These are phyloP conservation scores for Cladorhizidae sp. DNA, from an alignment of 37 sponge, comb jelly and placozoan genomes.

Conservation along the genomic window DNA sequence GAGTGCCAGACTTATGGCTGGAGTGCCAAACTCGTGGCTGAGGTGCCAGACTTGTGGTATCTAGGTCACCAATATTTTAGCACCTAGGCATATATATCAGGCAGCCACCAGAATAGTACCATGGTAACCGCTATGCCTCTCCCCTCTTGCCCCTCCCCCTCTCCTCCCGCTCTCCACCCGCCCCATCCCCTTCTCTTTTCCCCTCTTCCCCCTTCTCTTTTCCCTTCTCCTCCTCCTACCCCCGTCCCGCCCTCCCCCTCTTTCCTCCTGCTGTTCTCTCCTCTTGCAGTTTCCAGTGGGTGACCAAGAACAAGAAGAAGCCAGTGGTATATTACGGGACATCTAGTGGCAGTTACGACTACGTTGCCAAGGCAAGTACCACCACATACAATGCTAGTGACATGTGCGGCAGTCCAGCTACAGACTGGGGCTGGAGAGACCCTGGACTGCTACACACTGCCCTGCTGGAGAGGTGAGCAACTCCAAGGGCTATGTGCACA, in stretches of 20 bases:
- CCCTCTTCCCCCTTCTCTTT: no score
- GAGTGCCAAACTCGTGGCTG: no score
- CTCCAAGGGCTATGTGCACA: not conserved
- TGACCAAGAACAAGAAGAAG: conserved; percentile 35
- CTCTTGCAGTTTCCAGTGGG: conserved; percentile 62
- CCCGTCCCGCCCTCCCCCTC: not conserved
- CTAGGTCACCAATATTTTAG: no score
- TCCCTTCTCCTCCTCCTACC: not conserved
- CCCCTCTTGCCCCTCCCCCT: no score
- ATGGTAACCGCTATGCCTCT: no score
- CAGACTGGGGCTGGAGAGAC: conserved; percentile 65
- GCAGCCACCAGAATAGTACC: no score
- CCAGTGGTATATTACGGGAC: conserved; percentile 56
- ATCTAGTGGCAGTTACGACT: conserved; percentile 18
- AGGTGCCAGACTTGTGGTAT: no score
- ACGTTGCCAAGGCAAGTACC: conserved; percentile 36
- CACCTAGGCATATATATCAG: no score
- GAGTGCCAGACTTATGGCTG: no score
- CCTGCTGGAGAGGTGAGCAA: conserved; percentile 36
- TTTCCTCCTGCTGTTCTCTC: not conserved
- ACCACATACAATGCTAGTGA: conserved; percentile 73
- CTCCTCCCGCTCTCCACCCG: no score
- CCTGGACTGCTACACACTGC: conserved; percentile 61
- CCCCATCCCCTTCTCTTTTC: no score
- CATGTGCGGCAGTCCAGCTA: conserved; percentile 81